Evolutionary conservation across 2,797 vertebrate species (phyloP), one percentile per base, ranked within the genome.

Genomic region (Rachycentron canadum): DNA sequence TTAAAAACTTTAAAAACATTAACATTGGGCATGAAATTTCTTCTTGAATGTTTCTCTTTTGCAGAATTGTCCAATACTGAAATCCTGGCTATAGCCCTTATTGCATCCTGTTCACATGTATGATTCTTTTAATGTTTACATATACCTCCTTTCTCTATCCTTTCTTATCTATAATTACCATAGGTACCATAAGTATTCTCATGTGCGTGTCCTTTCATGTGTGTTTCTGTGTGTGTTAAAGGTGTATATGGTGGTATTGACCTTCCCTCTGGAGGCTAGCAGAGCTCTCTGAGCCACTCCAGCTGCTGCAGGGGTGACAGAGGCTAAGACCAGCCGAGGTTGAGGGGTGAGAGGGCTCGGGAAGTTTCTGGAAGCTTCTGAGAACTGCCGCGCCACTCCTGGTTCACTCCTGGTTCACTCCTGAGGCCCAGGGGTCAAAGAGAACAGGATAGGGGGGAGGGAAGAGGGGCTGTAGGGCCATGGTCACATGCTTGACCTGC

Each of bases 401-500:
- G 84, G 82, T 87, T 91, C 84, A 91, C 84, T 88, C 79, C 82
- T 73, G 86, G 86, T 87, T 91, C 88, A 93, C 70, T 89, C 81
- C 81, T 88, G 89, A 90, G 88, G 87, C 85, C 84, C 88, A 66
- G 78, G 84, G 89, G 90, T 91, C 88, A 89, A 32, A 71, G 86
- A 83, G 86, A 86, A 84, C 69, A 14, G 66, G 76, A 43, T 23
- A 2, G 34, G 66, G 40, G 56, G 76, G 62, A 34, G 69, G 74
- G 66, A 34, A 58, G 66, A 47, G 53, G 71, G 78, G 50, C 69
- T 76, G 72, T 75, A 89, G 89, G 87, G 91, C 84, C 77, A 77
- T 32, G 80, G 91, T 92, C 91, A 91, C 89, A 93, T 68, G 88
- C 83, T 85, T 89, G 93, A 93, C 89, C 92, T 92, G 86, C 86